phyloP scores from a whole-genome alignment of 2,888 invertebrate species.

The Schrankia costaestrigalis region DNA sequence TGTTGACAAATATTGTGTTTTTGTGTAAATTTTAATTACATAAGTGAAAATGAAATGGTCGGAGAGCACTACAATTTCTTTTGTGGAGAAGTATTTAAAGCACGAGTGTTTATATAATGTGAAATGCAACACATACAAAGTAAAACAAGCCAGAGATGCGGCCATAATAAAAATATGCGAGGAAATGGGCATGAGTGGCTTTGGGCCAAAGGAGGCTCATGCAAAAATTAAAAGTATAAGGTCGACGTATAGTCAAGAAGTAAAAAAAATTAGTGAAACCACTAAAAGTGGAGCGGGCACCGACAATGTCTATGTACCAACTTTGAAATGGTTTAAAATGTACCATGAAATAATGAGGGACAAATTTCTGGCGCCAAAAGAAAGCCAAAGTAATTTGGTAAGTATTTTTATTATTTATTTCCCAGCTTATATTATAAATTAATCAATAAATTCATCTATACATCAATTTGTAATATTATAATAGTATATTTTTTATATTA shows the following conservation, averaged over 20 bases:
- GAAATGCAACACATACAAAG: neutral
- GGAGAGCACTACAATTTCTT: neutral
- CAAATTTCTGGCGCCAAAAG: conserved; percentile 9
- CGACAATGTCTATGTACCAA: conserved; percentile 6
- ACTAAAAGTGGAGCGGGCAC: conserved; percentile 8
- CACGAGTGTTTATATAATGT: neutral
- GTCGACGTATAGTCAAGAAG: conserved; percentile 14
- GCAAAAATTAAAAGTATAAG: conserved; percentile 19
- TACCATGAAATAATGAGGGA: conserved; percentile 3
- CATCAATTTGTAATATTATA: too few relatives aligned
- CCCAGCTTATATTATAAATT: too few relatives aligned
- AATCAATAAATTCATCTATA: too few relatives aligned
- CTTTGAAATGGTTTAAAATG: conserved; percentile 2
- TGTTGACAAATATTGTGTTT: neutral
- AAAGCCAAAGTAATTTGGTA: neutral
- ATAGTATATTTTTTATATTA: too few relatives aligned
- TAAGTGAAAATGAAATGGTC: neutral
- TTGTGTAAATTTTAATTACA: neutral
- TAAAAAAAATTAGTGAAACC: conserved; percentile 10
- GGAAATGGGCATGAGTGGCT: neutral
- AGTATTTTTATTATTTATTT: neutral
- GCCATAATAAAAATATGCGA: neutral
- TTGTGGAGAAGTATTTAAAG: neutral
- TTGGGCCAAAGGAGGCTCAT: conserved; percentile 1
- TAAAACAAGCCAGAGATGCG: neutral